Conservation (phyloP, 2,888 invertebrate genomes). For the Drosophila hamatofila region DNA sequence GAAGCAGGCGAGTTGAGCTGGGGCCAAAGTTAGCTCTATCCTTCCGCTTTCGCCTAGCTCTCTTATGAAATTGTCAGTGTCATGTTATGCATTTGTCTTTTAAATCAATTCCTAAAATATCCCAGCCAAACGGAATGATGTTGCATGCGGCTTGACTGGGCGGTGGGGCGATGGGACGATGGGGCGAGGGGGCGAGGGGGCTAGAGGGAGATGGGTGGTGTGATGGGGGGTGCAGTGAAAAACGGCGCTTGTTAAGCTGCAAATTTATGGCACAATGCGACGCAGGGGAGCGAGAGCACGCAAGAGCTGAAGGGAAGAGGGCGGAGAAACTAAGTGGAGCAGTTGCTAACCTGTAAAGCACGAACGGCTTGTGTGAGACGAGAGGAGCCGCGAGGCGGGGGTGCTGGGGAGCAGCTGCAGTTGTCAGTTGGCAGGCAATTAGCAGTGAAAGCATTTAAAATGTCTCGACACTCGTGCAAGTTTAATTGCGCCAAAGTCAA, state of each 20-base stretch:
- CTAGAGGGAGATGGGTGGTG: not conserved
- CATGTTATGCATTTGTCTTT: constrained; percentile 72
- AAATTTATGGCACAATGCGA: constrained; percentile 63
- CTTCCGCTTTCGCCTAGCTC: not conserved
- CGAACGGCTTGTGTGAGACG: not conserved
- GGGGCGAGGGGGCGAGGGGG: not conserved
- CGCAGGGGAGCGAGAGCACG: constrained; percentile 15
- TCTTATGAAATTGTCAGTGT: constrained; percentile 67
- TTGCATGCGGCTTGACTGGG: constrained; percentile 9
- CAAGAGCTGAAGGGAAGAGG: not conserved
- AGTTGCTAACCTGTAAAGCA: constrained; percentile 26
- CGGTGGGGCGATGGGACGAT: not conserved
- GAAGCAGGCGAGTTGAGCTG: not conserved
- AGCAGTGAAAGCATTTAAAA: constrained; percentile 59
- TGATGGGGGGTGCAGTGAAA: not conserved
- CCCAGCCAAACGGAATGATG: constrained; percentile 12
- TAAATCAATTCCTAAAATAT: constrained; percentile 44
- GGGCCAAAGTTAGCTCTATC: not conserved
- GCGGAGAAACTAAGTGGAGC: constrained; percentile 27
- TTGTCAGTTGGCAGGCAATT: constrained; percentile 49
- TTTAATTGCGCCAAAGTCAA: constrained; percentile 62
- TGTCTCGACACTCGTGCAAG: constrained; percentile 54
- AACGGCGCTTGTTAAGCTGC: constrained; percentile 49
- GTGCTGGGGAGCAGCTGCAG: constrained; percentile 5
- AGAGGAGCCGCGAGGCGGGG: not conserved